A percentile compares a stretch with the other conserved stretches of the same genome.
These are phyloP conservation scores for Onychorhynchus coronatus DNA, from an alignment of 2,113 vertebrate genomes.

Conservation along the genomic window DNA sequence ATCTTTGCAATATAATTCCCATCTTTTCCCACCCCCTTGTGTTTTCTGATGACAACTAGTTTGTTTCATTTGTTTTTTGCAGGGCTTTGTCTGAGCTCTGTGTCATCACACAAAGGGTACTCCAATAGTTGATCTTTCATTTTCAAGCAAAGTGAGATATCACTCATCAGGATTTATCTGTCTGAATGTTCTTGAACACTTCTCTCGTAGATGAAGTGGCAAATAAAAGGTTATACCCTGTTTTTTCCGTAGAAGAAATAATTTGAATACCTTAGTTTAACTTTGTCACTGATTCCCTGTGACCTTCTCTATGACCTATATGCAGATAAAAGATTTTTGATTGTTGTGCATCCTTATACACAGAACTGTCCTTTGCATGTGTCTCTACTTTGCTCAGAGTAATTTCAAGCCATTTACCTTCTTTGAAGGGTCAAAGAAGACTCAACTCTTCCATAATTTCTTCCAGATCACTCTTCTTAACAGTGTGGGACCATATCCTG, in stretches of 20 bases:
- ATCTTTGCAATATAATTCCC: conserved; percentile 16
- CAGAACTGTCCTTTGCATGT: neutral
- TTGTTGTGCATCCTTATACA: neutral
- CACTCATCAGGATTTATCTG: neutral
- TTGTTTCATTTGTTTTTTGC: conserved; percentile 4
- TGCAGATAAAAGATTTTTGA: neutral
- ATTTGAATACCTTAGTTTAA: neutral
- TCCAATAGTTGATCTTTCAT: neutral
- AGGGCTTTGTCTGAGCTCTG: neutral
- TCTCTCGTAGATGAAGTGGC: neutral
- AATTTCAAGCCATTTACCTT: neutral
- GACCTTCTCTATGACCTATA: neutral
- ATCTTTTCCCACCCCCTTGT: neutral
- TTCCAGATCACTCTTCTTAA: neutral
- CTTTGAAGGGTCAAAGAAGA: neutral
- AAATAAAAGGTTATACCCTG: neutral
- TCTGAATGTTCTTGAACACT: neutral
- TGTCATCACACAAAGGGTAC: neutral
- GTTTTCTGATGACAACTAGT: neutral
- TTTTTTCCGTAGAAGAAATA: neutral
- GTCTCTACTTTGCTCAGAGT: neutral
- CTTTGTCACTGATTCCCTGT: neutral
- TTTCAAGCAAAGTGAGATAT: conserved; percentile 1
- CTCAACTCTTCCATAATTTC: neutral
- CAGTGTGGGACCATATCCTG: neutral